These are phyloP conservation scores for Cheilosia vernalis DNA, from an alignment of 2,888 invertebrate species.

Conservation along the genomic window DNA sequence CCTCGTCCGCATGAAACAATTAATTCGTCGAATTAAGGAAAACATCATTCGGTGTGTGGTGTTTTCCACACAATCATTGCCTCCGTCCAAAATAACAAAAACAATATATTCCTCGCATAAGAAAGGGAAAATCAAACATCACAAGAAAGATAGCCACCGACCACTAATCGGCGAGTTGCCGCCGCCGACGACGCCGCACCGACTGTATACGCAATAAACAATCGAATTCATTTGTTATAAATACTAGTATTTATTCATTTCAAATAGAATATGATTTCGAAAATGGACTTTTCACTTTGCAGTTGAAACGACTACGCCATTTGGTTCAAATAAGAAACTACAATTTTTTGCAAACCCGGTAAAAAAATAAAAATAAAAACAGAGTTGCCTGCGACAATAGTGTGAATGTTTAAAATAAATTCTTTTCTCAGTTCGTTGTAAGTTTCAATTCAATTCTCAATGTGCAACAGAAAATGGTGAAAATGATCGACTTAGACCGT, in stretches of 20 bases:
- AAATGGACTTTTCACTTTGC: constrained; percentile 68
- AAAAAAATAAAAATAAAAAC: not conserved
- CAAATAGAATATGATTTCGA: constrained; percentile 60
- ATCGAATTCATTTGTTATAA: constrained; percentile 47
- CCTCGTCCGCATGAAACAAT: constrained; percentile 16
- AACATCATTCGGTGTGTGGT: constrained; percentile 28
- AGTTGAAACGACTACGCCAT: constrained; percentile 38
- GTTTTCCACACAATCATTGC: constrained; percentile 23
- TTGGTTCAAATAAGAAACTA: constrained; percentile 24
- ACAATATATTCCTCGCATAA: constrained; percentile 22
- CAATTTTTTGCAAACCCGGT: not conserved
- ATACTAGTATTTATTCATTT: constrained; percentile 54
- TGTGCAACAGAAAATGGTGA: constrained; percentile 81
- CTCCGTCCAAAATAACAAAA: constrained; percentile 37
- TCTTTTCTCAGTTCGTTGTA: not conserved
- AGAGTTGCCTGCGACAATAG: not conserved
- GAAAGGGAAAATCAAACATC: constrained; percentile 57
- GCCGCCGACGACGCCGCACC: not conserved
- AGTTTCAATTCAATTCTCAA: constrained; percentile 36
- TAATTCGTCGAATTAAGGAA: constrained; percentile 28
- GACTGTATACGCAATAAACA: constrained; percentile 64
- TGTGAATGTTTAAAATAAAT: not conserved
- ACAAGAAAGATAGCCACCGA: constrained; percentile 52
- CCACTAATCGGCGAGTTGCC: not conserved
- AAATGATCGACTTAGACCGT: constrained; percentile 87